A percentile compares a stretch with the other conserved stretches of the same genome.
Evolutionary conservation across 64 coral and sea anemone genomes (phyloP).

Genomic region (Catalaphyllia jardinei): DNA sequence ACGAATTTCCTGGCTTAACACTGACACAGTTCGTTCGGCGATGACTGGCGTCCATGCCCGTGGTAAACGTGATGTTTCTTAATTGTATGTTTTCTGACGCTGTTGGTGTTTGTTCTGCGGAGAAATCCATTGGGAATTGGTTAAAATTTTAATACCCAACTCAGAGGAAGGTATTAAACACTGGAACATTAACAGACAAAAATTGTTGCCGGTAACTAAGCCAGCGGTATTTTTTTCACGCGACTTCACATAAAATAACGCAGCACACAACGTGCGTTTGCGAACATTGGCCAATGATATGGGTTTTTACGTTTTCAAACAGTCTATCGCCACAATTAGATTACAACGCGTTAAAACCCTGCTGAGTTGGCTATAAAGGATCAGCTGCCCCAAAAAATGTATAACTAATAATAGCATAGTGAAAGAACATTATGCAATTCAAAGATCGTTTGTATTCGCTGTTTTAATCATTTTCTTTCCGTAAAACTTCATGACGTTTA

Average conservation of each 20-base stretch:
- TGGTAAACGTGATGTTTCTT: slow-evolving; percentile 17
- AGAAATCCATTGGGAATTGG: slow-evolving; percentile 40
- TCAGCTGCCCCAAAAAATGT: not conserved
- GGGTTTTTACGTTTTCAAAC: not conserved
- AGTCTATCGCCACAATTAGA: not conserved
- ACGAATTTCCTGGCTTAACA: not conserved
- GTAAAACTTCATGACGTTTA: too few species aligned
- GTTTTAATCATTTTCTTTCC: not conserved
- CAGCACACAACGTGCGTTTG: not conserved
- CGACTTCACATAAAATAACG: slow-evolving; percentile 6
- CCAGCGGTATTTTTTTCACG: slow-evolving; percentile 37
- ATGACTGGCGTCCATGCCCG: not conserved
- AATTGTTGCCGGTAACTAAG: not conserved
- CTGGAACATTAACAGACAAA: not conserved
- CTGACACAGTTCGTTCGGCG: slow-evolving; percentile 14
- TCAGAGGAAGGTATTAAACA: not conserved
- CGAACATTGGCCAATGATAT: not conserved
- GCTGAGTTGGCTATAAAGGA: not conserved
- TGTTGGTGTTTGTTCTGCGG: slow-evolving; percentile 4
- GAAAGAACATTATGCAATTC: not conserved
- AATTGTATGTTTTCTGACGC: slow-evolving; percentile 36
- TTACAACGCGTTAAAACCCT: not conserved
- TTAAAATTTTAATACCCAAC: slow-evolving; percentile 5
- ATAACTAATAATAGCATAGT: not conserved
- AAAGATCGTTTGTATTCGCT: not conserved